Evolutionary conservation across 2,888 invertebrate genomes (phyloP), one percentile per base, ranked within the genome.

Genomic region (Drosophila atripex): DNA sequence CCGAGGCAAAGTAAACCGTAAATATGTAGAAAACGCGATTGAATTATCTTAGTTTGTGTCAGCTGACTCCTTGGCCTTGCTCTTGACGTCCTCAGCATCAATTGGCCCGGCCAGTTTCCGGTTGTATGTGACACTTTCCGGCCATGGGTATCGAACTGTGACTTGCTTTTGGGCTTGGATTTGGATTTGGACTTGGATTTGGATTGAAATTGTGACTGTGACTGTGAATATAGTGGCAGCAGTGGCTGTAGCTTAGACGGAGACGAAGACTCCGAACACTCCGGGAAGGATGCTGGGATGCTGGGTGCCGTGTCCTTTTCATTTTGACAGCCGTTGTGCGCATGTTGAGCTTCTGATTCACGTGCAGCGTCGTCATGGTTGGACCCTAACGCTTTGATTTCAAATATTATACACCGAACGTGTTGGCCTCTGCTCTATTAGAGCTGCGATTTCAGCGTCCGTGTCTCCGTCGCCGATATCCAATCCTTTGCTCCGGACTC

Each of bases 311-410:
- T 23, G 14, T 54, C 28, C 41, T 35, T 58, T 89, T 91, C 90
- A 90, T 90, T 82, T 90, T 90, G 73, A 90, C 91, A 63, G 90
- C 87, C 55, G 91, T 91, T 52, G 91, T 90, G 73, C 79, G 82
- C 86, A 84, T 86, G 76, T 80, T 88, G 77, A 88, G 75, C 79
- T 89, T 88, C 72, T 86, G 82, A 66, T 84, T 82, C 64, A 74
- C 59, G 54, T 58, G 61, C 57, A 66, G 70, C 69, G 70, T 73
- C 73, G 76, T 77, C 91, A 91, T 90, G 76, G 72, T 77, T 75
- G 79, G 86, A 86, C 71, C 82, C 83, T 79, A 76, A 73, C 76
- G 86, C 90, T 91, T 89, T 89, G 88, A 90, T 90, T 91, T 90
- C 89, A 89, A 90, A 90, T 91, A 91, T 91, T 90, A 89, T 91